These are phyloP conservation scores for Alligator sinensis DNA, from an alignment of 2,113 vertebrate species.

Conservation along the genomic window DNA sequence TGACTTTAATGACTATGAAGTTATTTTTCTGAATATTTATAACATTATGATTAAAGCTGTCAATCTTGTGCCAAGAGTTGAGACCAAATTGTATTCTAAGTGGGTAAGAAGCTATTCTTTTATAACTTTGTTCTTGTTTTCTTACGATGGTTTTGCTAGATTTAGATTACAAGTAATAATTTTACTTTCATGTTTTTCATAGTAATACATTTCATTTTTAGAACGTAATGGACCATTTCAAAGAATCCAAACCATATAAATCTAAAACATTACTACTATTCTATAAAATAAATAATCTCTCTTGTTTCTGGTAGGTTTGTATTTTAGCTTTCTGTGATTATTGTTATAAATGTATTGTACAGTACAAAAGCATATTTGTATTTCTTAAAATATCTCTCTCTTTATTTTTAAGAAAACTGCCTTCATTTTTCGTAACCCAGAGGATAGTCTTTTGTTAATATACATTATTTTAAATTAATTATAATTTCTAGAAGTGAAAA, in stretches of 20 bases:
- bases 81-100: slow-evolving; percentile 85
- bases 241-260: background rate
- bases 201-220: background rate
- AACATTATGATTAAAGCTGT: slow-evolving; percentile 85
- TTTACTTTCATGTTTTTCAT: background rate
- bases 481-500: background rate
- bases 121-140: background rate
- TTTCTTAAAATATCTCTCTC: background rate
- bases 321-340: background rate
- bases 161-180: background rate
- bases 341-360: background rate
- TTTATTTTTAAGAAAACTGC: background rate
- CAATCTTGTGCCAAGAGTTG: slow-evolving; percentile 84
- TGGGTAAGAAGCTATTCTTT: slow-evolving; percentile 80
- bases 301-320: background rate
- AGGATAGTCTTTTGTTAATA: background rate
- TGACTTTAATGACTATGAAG: slow-evolving; percentile 80
- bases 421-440: background rate
- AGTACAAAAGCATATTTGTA: background rate
- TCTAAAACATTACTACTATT: background rate
- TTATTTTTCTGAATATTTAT: slow-evolving; percentile 82
- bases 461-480: background rate
- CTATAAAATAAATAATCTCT: background rate
- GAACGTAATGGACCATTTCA: background rate
- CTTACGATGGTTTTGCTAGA: background rate